Evolutionary conservation across 1,140 invertebrate genomes (phyloP), one percentile per base, ranked within the genome.

Genomic region (Drosophila athabasca): DNA sequence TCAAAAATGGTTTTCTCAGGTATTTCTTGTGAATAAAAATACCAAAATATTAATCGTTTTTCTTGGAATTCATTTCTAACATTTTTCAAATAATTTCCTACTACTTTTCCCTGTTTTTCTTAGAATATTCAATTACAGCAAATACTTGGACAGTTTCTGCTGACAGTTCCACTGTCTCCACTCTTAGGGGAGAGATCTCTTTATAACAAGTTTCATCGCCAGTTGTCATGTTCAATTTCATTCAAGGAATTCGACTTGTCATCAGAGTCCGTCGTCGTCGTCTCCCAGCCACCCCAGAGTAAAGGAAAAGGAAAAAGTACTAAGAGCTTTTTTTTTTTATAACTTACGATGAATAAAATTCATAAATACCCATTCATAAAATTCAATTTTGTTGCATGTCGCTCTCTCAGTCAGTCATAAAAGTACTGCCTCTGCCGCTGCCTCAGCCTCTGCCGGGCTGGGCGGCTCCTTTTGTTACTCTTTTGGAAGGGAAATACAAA

Each of bases 351-450:
- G 70, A 76, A 75, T 84, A 90, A 89, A 90, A 89, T 89, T 89
- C 81, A 84, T 81, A 85, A 85, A 89, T 90, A 89, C 74, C 70
- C 73, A 82, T 79, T 85, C 81, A 90, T 90, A 90, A 90, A 90
- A 90, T 83, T 90, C 82, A 90, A 90, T 90, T 90, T 90, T 90
- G 87, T 90, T 87, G 87, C 87, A 90, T 87, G 87, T 87, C 52
- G 66, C 66, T 69, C 66, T 11, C 35, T 58, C 66, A 69, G 66
- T 43, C 66, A 57, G 64, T 69, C 82, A 78, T 85, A 85, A 85
- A 85, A 87, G 69, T 82, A 26, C 24, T 26, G 24, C 24, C 24
- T 26, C 4, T 5, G 24, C 24, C 24, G 17, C 17, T 19, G 17
- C 17, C 17, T 19, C 17, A 1, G 17, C 17, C 17, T 19, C 17